Percentiles rank a stretch among this genome's conserved stretches.
Conservation (phyloP, 2,888 invertebrate genomes). For the Clostera curtula region DNA sequence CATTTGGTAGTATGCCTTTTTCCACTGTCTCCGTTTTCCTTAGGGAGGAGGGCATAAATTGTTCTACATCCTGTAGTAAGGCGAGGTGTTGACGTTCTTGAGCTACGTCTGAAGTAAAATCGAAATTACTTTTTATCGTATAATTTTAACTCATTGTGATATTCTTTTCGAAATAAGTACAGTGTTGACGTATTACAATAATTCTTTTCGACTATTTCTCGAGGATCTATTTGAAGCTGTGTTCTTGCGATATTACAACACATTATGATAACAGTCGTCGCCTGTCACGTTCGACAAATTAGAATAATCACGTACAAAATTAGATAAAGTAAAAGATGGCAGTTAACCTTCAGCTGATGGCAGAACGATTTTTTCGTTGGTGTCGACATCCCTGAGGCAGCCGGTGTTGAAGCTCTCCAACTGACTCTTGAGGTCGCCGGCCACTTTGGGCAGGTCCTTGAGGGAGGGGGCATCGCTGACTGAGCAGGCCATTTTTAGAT, state of each 20-base stretch:
- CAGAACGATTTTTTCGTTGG: constrained; percentile 92
- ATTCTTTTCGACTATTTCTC: no score
- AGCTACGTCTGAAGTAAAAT: constrained; percentile 76
- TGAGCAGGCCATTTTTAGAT: constrained; percentile 76
- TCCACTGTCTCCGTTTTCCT: constrained; percentile 87
- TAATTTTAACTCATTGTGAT: constrained; percentile 9
- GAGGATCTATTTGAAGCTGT: no score
- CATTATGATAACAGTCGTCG: background rate
- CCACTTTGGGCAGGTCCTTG: constrained; percentile 94
- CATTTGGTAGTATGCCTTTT: constrained; percentile 88
- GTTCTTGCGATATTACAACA: no score
- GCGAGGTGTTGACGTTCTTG: constrained; percentile 85
- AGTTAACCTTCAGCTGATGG: constrained; percentile 98
- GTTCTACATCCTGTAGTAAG: constrained; percentile 84
- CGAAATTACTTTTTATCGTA: constrained; percentile 18
- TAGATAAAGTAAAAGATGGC: no score
- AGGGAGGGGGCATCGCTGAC: constrained; percentile 81
- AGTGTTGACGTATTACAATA: no score
- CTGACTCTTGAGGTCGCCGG: constrained; percentile 91
- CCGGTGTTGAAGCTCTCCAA: constrained; percentile 92
- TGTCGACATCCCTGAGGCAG: constrained; percentile 90
- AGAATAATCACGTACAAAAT: no score
- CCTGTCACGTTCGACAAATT: no score
- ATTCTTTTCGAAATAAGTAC: no score
- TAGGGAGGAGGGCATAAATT: constrained; percentile 83